A percentile compares a stretch with the other conserved stretches of the same genome.
Conservation (phyloP, 2,797 vertebrate genomes). For the Echeneis naucrates region DNA sequence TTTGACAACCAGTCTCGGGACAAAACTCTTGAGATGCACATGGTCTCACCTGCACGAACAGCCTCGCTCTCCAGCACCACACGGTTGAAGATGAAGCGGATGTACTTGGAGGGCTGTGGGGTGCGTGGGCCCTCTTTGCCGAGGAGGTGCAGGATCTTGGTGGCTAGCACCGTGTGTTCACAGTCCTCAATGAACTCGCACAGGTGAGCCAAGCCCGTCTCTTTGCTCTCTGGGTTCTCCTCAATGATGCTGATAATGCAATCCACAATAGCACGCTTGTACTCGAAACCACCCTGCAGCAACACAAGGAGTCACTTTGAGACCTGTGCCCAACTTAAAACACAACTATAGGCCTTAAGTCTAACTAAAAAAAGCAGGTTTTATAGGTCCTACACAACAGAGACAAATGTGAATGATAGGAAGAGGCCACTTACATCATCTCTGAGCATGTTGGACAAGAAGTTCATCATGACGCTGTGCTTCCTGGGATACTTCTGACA, state of each 20-base stretch:
- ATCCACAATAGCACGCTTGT: constrained; percentile 98
- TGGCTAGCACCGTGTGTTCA: constrained; percentile 96
- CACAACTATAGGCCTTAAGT: not conserved
- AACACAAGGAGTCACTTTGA: not conserved
- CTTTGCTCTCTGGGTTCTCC: constrained; percentile 97
- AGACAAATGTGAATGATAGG: not conserved
- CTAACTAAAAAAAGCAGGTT: not conserved
- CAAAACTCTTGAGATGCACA: not conserved
- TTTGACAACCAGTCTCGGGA: not conserved
- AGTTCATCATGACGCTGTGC: constrained; percentile 98
- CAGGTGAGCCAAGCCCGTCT: constrained; percentile 95
- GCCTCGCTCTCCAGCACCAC: constrained; percentile 98
- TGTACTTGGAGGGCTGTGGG: constrained; percentile 95
- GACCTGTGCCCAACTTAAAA: not conserved
- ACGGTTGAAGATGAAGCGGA: constrained; percentile 98
- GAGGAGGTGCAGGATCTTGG: constrained; percentile 96
- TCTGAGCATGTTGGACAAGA: constrained; percentile 98
- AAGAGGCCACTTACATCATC: constrained; percentile 88
- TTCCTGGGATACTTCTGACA: constrained; percentile 99
- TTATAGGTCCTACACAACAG: not conserved
- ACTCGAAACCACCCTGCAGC: constrained; percentile 96
- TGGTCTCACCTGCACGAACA: constrained; percentile 90
- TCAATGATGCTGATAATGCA: constrained; percentile 98
- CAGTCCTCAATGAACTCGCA: constrained; percentile 99
- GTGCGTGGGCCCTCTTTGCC: constrained; percentile 96